These are phyloP conservation scores for Heterodera schachtii DNA, from an alignment of 1,140 invertebrate species.

Conservation along the genomic window DNA sequence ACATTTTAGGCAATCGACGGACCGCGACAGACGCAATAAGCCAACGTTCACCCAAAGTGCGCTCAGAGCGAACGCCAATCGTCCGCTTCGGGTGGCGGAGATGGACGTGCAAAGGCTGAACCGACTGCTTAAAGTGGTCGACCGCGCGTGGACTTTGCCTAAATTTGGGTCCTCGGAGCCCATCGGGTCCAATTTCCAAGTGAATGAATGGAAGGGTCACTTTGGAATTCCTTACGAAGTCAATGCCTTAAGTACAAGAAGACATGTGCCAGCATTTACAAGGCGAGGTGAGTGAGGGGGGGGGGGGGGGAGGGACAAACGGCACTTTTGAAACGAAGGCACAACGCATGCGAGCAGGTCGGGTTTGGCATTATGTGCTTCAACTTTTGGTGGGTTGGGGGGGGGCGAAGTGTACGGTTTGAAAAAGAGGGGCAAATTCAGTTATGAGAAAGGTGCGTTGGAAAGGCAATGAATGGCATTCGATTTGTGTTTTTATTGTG, in stretches of 20 bases:
- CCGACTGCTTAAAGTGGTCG: slow-evolving; percentile 54
- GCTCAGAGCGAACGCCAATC: slow-evolving; percentile 27
- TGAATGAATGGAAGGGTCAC: slow-evolving; percentile 18
- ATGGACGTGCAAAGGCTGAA: slow-evolving; percentile 60
- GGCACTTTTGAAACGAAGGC: slow-evolving; percentile 21
- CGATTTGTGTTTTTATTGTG: slow-evolving; percentile 34
- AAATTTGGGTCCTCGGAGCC: slow-evolving; percentile 53
- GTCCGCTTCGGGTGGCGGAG: slow-evolving; percentile 42
- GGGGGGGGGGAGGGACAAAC: neutral
- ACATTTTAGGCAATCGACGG: slow-evolving; percentile 31
- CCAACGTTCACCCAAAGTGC: slow-evolving; percentile 20
- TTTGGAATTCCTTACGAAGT: neutral
- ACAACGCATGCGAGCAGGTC: slow-evolving; percentile 58
- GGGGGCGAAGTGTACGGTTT: slow-evolving; percentile 45
- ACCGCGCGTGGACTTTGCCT: slow-evolving; percentile 61
- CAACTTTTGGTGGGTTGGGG: slow-evolving; percentile 59
- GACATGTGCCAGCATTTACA: slow-evolving; percentile 64
- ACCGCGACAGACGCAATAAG: slow-evolving; percentile 16
- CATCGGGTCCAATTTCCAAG: slow-evolving; percentile 63
- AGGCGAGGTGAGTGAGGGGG: slow-evolving; percentile 39
- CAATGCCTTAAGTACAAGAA: slow-evolving; percentile 58
- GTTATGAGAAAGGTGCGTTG: slow-evolving; percentile 33
- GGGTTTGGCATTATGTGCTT: slow-evolving; percentile 65
- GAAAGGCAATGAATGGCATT: slow-evolving; percentile 17
- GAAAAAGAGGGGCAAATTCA: neutral